A percentile compares a stretch with the other conserved stretches of the same genome.
phyloP scores from a whole-genome alignment of 1,140 invertebrate genomes.

The Aplysia californica region DNA sequence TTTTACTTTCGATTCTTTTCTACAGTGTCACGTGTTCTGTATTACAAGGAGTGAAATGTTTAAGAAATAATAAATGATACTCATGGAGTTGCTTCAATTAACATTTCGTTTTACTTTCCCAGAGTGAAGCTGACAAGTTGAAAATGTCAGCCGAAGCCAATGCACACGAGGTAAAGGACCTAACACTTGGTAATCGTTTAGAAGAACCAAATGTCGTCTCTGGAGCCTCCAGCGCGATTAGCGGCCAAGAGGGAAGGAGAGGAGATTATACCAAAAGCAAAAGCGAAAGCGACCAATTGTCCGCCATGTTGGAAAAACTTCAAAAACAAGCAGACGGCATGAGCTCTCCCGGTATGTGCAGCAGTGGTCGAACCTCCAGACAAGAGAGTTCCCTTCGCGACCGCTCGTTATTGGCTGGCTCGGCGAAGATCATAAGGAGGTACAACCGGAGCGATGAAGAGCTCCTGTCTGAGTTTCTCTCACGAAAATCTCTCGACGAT shows the following conservation, averaged over 20 bases:
- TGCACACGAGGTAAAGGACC: not conserved
- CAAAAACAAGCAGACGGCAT: not conserved
- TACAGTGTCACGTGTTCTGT: too few species aligned
- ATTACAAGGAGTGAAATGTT: too few species aligned
- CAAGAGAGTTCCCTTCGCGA: not conserved
- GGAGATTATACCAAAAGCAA: not conserved
- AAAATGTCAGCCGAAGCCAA: not conserved
- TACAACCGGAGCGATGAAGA: constrained; percentile 10
- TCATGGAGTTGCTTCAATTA: too few species aligned
- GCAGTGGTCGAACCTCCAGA: not conserved
- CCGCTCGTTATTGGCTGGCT: constrained; percentile 1
- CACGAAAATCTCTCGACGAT: not conserved
- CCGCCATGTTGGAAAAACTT: not conserved
- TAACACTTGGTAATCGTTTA: not conserved
- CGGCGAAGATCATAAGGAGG: not conserved
- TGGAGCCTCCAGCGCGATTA: not conserved
- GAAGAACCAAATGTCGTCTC: not conserved
- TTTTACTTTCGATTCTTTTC: too few species aligned
- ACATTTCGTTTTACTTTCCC: too few species aligned
- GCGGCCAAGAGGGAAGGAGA: not conserved
- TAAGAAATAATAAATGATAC: too few species aligned
- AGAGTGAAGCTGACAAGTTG: not conserved
- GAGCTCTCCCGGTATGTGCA: not conserved
- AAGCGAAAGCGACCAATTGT: not conserved
- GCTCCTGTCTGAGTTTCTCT: not conserved